These are phyloP conservation scores for Trichonephila clavata DNA, from an alignment of 1,140 invertebrate species.

Conservation along the genomic window DNA sequence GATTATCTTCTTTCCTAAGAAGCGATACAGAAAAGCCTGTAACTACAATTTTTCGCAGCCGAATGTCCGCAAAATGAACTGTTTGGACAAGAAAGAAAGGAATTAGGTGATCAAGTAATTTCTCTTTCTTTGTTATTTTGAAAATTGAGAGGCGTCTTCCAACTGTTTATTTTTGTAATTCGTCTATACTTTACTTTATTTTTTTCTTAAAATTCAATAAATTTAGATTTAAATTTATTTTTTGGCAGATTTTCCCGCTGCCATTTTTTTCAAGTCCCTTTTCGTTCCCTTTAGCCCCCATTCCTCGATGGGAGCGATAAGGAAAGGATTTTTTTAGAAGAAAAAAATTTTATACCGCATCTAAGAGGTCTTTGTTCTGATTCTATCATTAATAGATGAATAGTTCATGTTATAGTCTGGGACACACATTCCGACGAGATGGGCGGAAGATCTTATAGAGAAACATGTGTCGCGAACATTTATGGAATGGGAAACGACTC, in stretches of 20 bases:
- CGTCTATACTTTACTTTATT: background rate
- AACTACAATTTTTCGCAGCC: background rate
- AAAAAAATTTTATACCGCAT: background rate
- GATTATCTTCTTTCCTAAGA: background rate
- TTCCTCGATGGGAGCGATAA: background rate
- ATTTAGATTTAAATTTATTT: background rate
- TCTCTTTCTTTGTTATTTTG: background rate
- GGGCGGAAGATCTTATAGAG: background rate
- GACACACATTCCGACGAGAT: too few relatives aligned
- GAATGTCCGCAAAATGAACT: background rate
- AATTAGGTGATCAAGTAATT: background rate
- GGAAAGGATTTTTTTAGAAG: background rate
- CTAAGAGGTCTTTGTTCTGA: background rate
- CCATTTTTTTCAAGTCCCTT: background rate
- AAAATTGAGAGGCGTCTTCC: background rate
- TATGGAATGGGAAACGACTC: too few relatives aligned
- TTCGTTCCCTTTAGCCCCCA: too few relatives aligned
- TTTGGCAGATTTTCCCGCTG: background rate
- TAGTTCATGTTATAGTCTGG: background rate
- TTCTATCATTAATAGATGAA: background rate
- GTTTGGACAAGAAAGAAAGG: background rate
- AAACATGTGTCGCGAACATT: background rate
- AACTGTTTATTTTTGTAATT: background rate
- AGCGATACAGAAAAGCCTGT: background rate
- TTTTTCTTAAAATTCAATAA: background rate